Percentiles rank a stretch among this genome's conserved stretches.
These are phyloP conservation scores for Heterodera schachtii DNA, from an alignment of 1,140 invertebrate genomes.

Conservation along the genomic window DNA sequence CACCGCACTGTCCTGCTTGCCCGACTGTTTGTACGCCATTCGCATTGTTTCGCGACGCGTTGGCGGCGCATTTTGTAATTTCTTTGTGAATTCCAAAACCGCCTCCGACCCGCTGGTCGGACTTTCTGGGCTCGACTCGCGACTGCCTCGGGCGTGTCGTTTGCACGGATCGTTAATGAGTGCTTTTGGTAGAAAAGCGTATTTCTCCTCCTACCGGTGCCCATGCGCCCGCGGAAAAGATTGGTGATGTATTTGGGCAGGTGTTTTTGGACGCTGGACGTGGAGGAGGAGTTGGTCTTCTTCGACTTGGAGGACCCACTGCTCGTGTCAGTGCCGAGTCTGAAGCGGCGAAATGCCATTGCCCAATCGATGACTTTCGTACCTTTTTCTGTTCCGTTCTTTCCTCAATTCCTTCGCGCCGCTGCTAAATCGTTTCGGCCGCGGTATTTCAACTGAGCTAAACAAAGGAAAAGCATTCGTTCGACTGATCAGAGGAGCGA, in stretches of 20 bases:
- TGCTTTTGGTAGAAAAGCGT: conserved; percentile 2
- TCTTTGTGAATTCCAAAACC: conserved; percentile 64
- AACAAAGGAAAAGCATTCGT: neutral
- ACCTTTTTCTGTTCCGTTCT: conserved; percentile 45
- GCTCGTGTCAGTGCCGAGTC: conserved; percentile 63
- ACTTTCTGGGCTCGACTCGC: conserved; percentile 62
- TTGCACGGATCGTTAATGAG: conserved; percentile 61
- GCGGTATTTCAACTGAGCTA: conserved; percentile 63
- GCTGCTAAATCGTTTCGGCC: conserved; percentile 62
- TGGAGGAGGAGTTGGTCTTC: conserved; percentile 59
- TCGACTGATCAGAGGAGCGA: neutral
- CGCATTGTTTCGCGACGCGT: conserved; percentile 61
- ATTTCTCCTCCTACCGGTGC: conserved; percentile 54
- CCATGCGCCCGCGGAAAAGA: conserved; percentile 62
- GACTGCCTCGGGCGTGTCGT: conserved; percentile 48
- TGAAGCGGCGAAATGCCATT: conserved; percentile 9
- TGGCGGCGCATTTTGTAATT: conserved; percentile 63
- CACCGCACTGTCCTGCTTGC: conserved; percentile 61
- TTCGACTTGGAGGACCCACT: conserved; percentile 62
- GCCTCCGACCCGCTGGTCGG: conserved; percentile 61
- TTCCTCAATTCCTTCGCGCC: conserved; percentile 64
- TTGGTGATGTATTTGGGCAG: conserved; percentile 64
- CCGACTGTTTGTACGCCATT: conserved; percentile 53
- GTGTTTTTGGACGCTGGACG: conserved; percentile 61
- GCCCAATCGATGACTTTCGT: neutral